Percentiles rank a stretch among this genome's conserved stretches.
Evolutionary conservation across 2,888 invertebrate species (phyloP).

Genomic region (Alitta virens): DNA sequence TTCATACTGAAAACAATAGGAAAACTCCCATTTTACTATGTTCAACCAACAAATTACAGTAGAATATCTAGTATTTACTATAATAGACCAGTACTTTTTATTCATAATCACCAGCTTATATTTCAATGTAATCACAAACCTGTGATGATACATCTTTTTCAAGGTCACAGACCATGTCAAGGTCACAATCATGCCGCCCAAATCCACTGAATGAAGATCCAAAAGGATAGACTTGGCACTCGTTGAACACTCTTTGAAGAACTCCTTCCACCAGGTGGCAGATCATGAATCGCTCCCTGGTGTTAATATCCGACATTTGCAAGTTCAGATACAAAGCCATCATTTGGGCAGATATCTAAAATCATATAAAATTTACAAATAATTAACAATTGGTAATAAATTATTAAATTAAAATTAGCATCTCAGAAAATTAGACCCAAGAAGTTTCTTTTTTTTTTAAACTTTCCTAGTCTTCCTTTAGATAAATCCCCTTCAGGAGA

Average conservation of each 20-base stretch:
- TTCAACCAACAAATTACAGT: too few species aligned
- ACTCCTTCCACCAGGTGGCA: slow-evolving; percentile 15
- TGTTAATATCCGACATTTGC: slow-evolving; percentile 16
- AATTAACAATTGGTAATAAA: too few species aligned
- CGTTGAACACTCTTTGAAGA: slow-evolving; percentile 18
- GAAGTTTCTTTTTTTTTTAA: background rate
- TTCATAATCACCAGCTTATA: too few species aligned
- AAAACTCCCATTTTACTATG: too few species aligned
- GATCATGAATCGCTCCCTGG: slow-evolving; percentile 20
- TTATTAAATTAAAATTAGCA: background rate
- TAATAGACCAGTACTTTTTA: too few species aligned
- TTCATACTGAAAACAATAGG: too few species aligned
- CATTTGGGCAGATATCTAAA: slow-evolving; percentile 14
- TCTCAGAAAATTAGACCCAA: background rate
- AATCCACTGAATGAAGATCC: slow-evolving; percentile 89
- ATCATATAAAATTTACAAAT: background rate
- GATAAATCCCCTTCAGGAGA: too few species aligned
- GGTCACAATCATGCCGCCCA: slow-evolving; percentile 59
- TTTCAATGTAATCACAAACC: too few species aligned
- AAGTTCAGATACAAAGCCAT: slow-evolving; percentile 6
- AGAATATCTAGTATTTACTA: too few species aligned
- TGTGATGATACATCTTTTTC: background rate
- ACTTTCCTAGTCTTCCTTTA: too few species aligned
- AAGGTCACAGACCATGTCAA: slow-evolving; percentile 20
- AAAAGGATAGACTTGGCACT: slow-evolving; percentile 64